Evolutionary conservation across 2,888 invertebrate genomes (phyloP).

Genomic region (Chironomus tentans): DNA sequence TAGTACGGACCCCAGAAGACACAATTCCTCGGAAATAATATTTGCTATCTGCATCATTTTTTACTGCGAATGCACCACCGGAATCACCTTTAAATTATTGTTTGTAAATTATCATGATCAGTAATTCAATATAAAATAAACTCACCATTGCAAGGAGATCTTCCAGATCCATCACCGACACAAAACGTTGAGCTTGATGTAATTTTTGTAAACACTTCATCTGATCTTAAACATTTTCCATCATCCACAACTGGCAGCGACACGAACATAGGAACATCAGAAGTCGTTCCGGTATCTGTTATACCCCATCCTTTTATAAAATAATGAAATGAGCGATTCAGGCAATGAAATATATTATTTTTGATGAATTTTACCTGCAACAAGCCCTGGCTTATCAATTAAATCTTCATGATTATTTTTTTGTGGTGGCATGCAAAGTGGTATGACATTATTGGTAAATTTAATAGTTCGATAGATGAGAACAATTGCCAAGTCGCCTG

Average conservation of each 20-base stretch:
- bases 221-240: conserved; percentile 45
- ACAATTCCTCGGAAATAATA: conserved; percentile 24
- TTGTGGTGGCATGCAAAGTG: conserved; percentile 38
- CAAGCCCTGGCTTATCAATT: conserved; percentile 43
- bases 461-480: conserved; percentile 42
- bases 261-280: conserved; percentile 38
- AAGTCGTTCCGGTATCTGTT: conserved; percentile 38
- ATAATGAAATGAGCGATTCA: conserved; percentile 27
- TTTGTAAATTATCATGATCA: not conserved
- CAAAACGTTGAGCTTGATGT: conserved; percentile 45
- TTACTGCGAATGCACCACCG: conserved; percentile 21
- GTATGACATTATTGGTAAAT: conserved; percentile 43
- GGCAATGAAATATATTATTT: not conserved
- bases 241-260: conserved; percentile 45
- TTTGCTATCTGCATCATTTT: not conserved
- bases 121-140: not conserved
- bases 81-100: not conserved
- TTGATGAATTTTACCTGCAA: conserved; percentile 44
- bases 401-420: conserved; percentile 32
- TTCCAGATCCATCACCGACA: conserved; percentile 12
- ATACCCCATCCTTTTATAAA: conserved; percentile 29
- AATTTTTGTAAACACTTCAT: conserved; percentile 36
- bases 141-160: conserved; percentile 15
- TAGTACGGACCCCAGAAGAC: not conserved
- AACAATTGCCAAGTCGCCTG: conserved; percentile 47